Evolutionary conservation across 2,113 vertebrate genomes (phyloP).

Genomic region (Trogon surrucura): DNA sequence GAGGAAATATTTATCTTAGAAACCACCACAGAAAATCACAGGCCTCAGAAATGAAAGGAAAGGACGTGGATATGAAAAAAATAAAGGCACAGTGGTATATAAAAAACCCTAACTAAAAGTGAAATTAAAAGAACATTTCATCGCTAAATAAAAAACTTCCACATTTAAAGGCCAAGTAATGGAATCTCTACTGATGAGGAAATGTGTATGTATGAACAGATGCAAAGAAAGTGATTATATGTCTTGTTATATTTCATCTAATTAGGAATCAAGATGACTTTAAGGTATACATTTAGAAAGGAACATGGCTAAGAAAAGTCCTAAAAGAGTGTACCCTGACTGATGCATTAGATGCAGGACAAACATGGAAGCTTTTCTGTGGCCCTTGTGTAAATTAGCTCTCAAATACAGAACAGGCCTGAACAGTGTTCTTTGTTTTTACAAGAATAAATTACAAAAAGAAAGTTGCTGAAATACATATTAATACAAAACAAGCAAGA

Average conservation of each 20-base stretch:
- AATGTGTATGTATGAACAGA: constrained; percentile 41
- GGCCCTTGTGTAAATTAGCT: background rate
- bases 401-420: background rate
- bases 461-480: background rate
- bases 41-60: constrained; percentile 12
- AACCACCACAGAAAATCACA: constrained; percentile 19
- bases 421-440: background rate
- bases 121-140: constrained; percentile 43
- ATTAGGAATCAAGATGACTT: constrained; percentile 28
- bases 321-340: background rate
- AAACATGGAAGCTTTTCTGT: background rate
- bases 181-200: constrained; percentile 19
- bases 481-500: background rate
- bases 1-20: constrained; percentile 11
- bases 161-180: constrained; percentile 35
- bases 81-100: background rate
- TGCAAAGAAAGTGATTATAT: constrained; percentile 49
- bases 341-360: background rate
- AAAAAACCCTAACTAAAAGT: background rate
- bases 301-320: background rate
- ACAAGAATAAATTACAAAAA: background rate
- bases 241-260: constrained; percentile 32
- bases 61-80: background rate
- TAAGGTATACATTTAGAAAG: background rate
- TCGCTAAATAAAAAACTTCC: constrained; percentile 40